Evolutionary conservation across 2,113 vertebrate genomes (phyloP), one percentile per base, ranked within the genome.

Genomic region (Pogonocichla stellata): DNA sequence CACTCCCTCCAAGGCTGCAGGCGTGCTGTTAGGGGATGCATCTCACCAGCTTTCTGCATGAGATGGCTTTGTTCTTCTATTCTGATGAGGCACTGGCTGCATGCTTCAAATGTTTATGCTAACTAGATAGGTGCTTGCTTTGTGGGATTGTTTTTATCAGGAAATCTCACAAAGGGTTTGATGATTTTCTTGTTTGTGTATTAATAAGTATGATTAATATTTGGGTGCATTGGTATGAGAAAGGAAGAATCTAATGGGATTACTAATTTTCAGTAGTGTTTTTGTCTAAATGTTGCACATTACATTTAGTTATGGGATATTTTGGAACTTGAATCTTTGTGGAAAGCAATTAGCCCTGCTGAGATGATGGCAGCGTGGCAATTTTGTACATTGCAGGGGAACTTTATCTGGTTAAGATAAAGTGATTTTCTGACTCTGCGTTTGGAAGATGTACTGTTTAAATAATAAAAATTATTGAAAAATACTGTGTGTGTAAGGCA

Each of bases 1-100:
- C 50, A 38, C 66, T 85, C 54, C 47, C 40, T 70, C 62, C 89
- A 89, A 87, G 92, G 90, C 94, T 94, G 71, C 89, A 58, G 91
- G 66, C 84, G 0, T 82, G 74, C 89, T 92, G 74, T 57, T 79
- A 80, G 58, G 91, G 87, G 84, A 50, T 69, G 22, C 78, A 51
- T 70, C 77, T 74, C 86, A 14, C 43, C 2, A 3, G 51, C 85
- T 48, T 80, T 88, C 83, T 91, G 64, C 79, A 24, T 70, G 58
- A 58, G 33, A 31, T 72, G 74, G 36, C 92, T 96, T 97, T 92
- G 71, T 92, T 92, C 85, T 93, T 82, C 33, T 86, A 13, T 83
- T 94, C 85, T 86, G 74, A 93, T 87, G 88, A 86, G 90, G 56
- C 88, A 83, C 70, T 95, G 90, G 77, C 90, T 83, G 31, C 34